phyloP scores from a whole-genome alignment of 2,113 vertebrate species.

The Rhynchomys soricoides region DNA sequence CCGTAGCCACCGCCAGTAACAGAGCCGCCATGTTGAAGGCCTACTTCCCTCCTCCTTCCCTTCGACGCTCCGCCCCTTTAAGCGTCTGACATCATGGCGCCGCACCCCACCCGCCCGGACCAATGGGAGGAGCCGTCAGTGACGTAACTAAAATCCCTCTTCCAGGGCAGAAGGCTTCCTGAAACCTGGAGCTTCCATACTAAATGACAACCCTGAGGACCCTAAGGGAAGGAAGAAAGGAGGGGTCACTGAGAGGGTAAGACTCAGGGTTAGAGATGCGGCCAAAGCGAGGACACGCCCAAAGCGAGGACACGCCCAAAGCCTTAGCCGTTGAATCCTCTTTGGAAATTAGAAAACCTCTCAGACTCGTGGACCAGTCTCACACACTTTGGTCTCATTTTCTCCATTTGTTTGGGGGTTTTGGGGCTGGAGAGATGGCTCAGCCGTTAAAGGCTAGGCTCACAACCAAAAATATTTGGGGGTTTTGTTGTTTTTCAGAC shows the following conservation, averaged over 20 bases:
- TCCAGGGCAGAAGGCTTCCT: fast-evolving
- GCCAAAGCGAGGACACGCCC: background rate
- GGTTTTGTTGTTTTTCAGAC: background rate
- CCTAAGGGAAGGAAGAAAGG: background rate
- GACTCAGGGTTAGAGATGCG: background rate
- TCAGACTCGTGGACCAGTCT: background rate
- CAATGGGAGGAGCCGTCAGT: conserved; percentile 73
- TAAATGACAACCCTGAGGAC: background rate
- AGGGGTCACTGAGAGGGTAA: background rate
- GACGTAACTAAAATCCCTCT: conserved; percentile 45
- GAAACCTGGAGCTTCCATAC: background rate
- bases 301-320: background rate
- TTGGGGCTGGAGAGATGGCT: no score
- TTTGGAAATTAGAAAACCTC: conserved; percentile 13
- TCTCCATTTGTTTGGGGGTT: background rate
- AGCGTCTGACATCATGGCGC: conserved; percentile 71
- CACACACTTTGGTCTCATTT: background rate
- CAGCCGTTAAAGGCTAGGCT: no score
- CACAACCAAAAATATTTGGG: no score
- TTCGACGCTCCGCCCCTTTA: conserved; percentile 51
- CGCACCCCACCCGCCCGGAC: conserved; percentile 48
- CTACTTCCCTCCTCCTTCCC: conserved; percentile 76
- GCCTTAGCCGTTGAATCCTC: background rate
- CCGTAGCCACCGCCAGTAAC: conserved; percentile 51
- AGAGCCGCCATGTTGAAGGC: conserved; percentile 77